phyloP scores from a whole-genome alignment of 2,113 vertebrate species.

The Albula glossodonta region DNA sequence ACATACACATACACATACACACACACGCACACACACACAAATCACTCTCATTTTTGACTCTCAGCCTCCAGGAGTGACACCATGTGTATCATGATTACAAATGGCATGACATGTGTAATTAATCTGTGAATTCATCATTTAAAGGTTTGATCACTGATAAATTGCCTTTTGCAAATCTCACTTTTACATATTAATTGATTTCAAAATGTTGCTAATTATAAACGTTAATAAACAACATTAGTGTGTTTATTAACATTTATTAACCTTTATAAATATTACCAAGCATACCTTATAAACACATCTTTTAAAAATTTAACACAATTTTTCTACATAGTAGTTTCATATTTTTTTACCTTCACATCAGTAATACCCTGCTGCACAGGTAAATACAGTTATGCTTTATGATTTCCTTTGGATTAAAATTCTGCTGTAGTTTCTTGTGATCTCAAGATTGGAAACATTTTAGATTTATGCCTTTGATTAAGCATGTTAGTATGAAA shows the following conservation, averaged over 20 bases:
- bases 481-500: slow-evolving; percentile 2
- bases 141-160: neutral
- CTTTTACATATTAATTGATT: too few relatives aligned
- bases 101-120: too few relatives aligned
- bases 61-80: neutral
- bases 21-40: neutral
- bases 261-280: too few relatives aligned
- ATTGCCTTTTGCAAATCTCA: neutral
- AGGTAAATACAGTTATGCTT: neutral
- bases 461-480: neutral
- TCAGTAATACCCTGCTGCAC: neutral
- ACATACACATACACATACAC: slow-evolving; percentile 8
- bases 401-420: neutral
- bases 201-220: too few relatives aligned
- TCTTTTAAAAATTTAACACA: too few relatives aligned
- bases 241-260: too few relatives aligned
- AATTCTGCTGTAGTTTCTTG: neutral
- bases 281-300: too few relatives aligned
- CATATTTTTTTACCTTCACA: too few relatives aligned
- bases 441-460: neutral
- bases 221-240: too few relatives aligned
- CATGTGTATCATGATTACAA: neutral
- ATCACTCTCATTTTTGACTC: neutral
- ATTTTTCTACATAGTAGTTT: too few relatives aligned
- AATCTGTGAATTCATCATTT: neutral